These are phyloP conservation scores for Calliopum simillimum DNA, from an alignment of 2,888 invertebrate species.

Conservation along the genomic window DNA sequence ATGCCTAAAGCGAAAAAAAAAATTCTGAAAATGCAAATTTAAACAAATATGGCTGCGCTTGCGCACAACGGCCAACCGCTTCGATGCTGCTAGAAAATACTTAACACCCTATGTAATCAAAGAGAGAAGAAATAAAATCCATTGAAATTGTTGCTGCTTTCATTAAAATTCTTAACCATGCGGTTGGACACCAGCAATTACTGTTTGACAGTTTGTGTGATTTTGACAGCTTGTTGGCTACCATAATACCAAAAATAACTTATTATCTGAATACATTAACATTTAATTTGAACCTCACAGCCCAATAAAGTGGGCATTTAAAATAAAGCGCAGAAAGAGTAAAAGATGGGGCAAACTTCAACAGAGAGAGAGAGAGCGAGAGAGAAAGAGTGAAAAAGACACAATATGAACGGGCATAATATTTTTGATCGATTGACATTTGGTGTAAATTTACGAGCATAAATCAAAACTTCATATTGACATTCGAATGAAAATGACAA, in stretches of 20 bases:
- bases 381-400: not conserved
- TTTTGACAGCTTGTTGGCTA: slow-evolving; percentile 63
- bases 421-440: slow-evolving; percentile 56
- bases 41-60: no score
- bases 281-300: slow-evolving; percentile 57
- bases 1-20: no score
- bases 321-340: slow-evolving; percentile 5
- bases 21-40: no score
- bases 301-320: not conserved
- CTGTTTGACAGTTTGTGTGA: slow-evolving; percentile 62
- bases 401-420: not conserved
- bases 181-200: slow-evolving; percentile 61
- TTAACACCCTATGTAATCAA: no score
- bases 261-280: slow-evolving; percentile 64
- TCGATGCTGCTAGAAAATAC: no score
- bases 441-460: slow-evolving; percentile 61
- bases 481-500: not conserved
- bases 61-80: no score
- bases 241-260: slow-evolving; percentile 60
- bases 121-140: no score
- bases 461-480: slow-evolving; percentile 60
- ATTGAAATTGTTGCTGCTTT: not conserved
- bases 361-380: not conserved
- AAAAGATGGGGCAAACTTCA: not conserved
- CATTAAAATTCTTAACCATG: slow-evolving; percentile 62